phyloP scores from a whole-genome alignment of 30 jellyfish, hydroid and myxozoan species.

The Pelagia noctiluca region DNA sequence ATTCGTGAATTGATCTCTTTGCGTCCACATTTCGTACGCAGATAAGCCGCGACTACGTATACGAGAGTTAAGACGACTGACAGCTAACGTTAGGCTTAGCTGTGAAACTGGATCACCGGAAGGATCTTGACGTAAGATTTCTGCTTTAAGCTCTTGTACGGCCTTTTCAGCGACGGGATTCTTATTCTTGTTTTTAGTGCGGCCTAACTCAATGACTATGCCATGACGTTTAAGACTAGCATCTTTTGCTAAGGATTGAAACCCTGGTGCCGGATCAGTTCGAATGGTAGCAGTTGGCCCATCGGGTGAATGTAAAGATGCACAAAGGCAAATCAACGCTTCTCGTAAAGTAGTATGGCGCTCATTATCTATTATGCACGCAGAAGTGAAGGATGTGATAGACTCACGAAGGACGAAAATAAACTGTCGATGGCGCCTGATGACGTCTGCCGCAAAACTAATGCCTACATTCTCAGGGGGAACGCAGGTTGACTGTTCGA shows the following conservation, averaged over 20 bases:
- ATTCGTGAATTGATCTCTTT: constrained; percentile 60
- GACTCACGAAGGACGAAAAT: constrained; percentile 40
- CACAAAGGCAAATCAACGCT: constrained; percentile 14
- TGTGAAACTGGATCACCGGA: too few species aligned
- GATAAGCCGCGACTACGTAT: constrained; percentile 43
- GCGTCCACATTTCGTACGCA: constrained; percentile 47
- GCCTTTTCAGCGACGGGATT: too few species aligned
- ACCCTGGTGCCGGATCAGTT: constrained; percentile 63
- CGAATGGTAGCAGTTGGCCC: constrained; percentile 53
- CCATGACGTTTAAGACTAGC: too few species aligned
- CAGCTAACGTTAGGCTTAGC: too few species aligned
- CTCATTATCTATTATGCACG: constrained; percentile 4
- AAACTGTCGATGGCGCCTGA: too few species aligned
- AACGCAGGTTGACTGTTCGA: constrained; percentile 11
- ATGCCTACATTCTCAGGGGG: constrained; percentile 52
- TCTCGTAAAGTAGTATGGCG: constrained; percentile 40
- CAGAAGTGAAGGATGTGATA: constrained; percentile 23
- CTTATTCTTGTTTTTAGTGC: too few species aligned
- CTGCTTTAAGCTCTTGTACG: too few species aligned
- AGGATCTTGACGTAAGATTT: too few species aligned
- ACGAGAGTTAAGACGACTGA: constrained; percentile 45
- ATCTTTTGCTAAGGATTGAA: constrained; percentile 6
- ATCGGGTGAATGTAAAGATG: constrained; percentile 8
- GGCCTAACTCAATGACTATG: constrained; percentile 39
- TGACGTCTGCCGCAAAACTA: constrained; percentile 57